phyloP scores from a whole-genome alignment of 2,113 vertebrate genomes.

The Pao palembangensis region DNA sequence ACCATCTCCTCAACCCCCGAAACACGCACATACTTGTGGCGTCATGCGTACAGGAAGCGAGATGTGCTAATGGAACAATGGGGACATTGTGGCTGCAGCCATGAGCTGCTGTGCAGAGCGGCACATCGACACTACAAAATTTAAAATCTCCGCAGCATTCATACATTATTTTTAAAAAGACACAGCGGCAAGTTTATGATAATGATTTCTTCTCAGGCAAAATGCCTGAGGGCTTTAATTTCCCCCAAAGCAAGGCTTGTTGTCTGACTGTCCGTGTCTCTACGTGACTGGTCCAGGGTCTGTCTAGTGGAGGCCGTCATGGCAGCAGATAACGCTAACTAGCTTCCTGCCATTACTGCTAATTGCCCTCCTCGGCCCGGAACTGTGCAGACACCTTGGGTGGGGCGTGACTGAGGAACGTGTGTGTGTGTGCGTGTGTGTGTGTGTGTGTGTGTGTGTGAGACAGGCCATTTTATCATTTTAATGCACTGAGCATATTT shows the following conservation, averaged over 20 bases:
- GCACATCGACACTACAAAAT: not conserved
- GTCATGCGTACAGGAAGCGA: slow-evolving; percentile 43
- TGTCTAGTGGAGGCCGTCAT: slow-evolving; percentile 52
- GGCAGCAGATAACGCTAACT: slow-evolving; percentile 68
- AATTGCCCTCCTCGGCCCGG: slow-evolving; percentile 54
- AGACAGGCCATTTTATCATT: not conserved
- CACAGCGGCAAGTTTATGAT: slow-evolving; percentile 3
- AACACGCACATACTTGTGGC: slow-evolving; percentile 17
- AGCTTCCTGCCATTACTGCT: slow-evolving; percentile 70
- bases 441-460: slow-evolving; percentile 19
- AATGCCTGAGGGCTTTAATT: slow-evolving; percentile 20
- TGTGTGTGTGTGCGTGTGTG: slow-evolving; percentile 16
- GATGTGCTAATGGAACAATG: slow-evolving; percentile 41
- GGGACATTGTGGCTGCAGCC: not conserved
- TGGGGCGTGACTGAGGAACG: slow-evolving; percentile 58
- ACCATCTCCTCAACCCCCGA: slow-evolving; percentile 7
- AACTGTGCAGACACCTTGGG: slow-evolving; percentile 69
- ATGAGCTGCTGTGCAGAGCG: not conserved
- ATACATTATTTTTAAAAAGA: not conserved
- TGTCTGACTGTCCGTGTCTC: slow-evolving; percentile 46
- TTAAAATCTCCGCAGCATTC: not conserved
- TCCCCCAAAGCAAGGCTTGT: slow-evolving; percentile 28
- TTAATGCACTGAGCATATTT: too few species aligned
- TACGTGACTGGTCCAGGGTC: slow-evolving; percentile 65
- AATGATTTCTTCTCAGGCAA: slow-evolving; percentile 14